Base-by-base conservation (phyloP, 2,113 vertebrate genomes). In the Uria aalge region DNA sequence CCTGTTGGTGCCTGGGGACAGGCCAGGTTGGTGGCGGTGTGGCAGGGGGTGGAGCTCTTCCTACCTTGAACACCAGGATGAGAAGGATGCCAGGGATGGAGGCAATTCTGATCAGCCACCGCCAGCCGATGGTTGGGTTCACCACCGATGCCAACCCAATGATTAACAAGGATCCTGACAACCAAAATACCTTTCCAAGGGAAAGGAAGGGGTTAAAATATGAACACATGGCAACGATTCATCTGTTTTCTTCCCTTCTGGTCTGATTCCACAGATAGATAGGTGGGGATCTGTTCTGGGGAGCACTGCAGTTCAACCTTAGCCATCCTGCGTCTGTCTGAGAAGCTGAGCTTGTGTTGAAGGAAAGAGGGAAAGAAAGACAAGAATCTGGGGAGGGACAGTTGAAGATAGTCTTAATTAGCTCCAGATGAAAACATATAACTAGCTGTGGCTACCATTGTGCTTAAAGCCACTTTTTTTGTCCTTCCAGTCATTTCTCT, bases 31-130 rank as follows among this genome's bases (percentile, higher is more conserved):
- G 11, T 45, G 47, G 52, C 2, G 4, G 45, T 69, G 45, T 1
- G 8, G 47, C 5, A 5, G 41, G 17, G 63, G 57, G 23, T 14
- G 8, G 15, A 16, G n/a, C 12, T 32, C 5, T 69, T 53, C 95
- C 86, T 87, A 99, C 99, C 98, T 98, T 98, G 96, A 99, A 99
- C 27, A 98, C 98, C 85, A 99, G 76, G 90, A 99, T 96, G 69
- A 99, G 99, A 86, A 99, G 43, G 82, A 99, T 85, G 53, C 99
- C 98, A 0, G 99, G 99, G 10, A 99, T 85, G 88, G 99, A 98
- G 9, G 99, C 99, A 0, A 99, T 85, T 21, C 99, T 98, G 92
- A 99, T 98, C 96, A 99, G 98, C 99, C 99, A 99, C 38, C 99
- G 98, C 99, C 99, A 99, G 38, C 99, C 99, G 0, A 99, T 55